Percentiles rank a stretch among this genome's conserved stretches.
phyloP scores from a whole-genome alignment of 2,113 vertebrate species.

The Colossoma macropomum region DNA sequence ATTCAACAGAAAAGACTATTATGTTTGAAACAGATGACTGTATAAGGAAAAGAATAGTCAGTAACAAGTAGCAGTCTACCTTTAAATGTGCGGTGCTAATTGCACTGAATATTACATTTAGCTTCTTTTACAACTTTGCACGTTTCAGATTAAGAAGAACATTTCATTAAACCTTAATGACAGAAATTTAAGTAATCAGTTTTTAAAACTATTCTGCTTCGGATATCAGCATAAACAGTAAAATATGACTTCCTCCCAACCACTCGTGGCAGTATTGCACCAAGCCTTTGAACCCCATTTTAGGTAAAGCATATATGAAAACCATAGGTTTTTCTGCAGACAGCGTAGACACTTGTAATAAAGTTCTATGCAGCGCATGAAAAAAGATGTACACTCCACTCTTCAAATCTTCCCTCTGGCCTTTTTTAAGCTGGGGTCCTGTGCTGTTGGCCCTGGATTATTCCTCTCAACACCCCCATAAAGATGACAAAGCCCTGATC shows the following conservation, averaged over 20 bases:
- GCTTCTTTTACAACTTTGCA: too few species aligned
- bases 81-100: too few species aligned
- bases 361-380: background rate
- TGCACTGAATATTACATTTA: too few species aligned
- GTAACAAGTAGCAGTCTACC: too few species aligned
- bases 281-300: background rate
- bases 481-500: constrained; percentile 81
- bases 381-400: background rate
- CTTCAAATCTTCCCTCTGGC: background rate
- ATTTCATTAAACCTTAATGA: too few species aligned
- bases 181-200: too few species aligned
- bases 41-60: too few species aligned
- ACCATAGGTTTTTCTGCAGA: background rate
- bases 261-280: constrained; percentile 14
- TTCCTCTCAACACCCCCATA: constrained; percentile 80
- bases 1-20: too few species aligned
- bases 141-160: too few species aligned
- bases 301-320: background rate
- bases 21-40: too few species aligned
- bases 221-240: background rate
- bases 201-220: background rate
- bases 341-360: background rate
- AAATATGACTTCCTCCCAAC: constrained; percentile 1
- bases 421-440: constrained; percentile 44
- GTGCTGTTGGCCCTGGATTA: constrained; percentile 71